Percentiles rank a stretch among this genome's conserved stretches.
These are phyloP conservation scores for Macrobrachium nipponense DNA, from an alignment of 1,140 invertebrate genomes.

Conservation along the genomic window DNA sequence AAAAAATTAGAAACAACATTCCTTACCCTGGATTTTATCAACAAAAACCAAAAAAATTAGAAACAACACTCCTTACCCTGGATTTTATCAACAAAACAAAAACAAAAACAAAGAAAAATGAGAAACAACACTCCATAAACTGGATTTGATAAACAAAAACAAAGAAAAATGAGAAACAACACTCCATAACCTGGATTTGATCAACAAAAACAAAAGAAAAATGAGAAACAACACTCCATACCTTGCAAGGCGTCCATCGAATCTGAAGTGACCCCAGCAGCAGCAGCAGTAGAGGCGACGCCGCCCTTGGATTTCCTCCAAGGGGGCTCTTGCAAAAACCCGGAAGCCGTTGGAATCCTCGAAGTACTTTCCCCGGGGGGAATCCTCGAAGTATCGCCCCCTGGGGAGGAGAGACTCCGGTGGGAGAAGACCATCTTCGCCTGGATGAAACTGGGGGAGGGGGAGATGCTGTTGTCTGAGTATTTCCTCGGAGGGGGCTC, in stretches of 20 bases:
- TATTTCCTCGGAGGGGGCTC: conserved; percentile 8
- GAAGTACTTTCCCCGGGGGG: neutral
- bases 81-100: neutral
- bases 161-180: conserved; percentile 1
- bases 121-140: neutral
- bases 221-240: neutral
- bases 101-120: neutral
- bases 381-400: too few species aligned
- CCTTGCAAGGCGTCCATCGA: neutral
- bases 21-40: neutral
- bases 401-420: conserved; percentile 27
- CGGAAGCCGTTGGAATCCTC: neutral
- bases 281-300: neutral
- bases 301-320: neutral
- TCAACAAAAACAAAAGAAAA: neutral
- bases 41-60: neutral
- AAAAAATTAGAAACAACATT: neutral
- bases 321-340: neutral
- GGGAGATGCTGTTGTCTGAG: neutral
- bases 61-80: neutral
- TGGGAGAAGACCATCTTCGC: conserved; percentile 24
- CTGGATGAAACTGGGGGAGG: conserved; percentile 6
- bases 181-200: neutral
- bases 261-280: neutral
- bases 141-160: neutral